Evolutionary conservation across 2,113 vertebrate species (phyloP), one percentile per base, ranked within the genome.

Genomic region (Coracopsis vasa): DNA sequence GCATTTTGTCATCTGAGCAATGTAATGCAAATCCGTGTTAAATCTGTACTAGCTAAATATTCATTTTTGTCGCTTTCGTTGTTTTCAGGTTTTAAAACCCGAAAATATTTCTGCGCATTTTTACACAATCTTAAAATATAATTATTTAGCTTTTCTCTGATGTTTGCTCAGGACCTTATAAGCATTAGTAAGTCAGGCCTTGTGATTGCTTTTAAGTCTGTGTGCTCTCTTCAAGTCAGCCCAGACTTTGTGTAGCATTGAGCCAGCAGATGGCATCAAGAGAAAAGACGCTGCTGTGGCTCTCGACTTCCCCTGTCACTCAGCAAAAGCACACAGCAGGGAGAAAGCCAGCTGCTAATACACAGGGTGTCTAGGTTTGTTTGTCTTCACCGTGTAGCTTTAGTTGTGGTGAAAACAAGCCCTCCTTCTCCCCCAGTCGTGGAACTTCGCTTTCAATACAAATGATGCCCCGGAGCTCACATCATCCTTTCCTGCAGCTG

Each of bases 301-400:
- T 66, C 28, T 27, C n/a, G 2, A 4, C 10, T 16, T 5, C 20
- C 10, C n/a, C 42, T 8, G 27, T 75, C n/a, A 58, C 47, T 66
- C 33, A 13, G 18, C 53, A 7, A 6, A 45, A 23, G 28, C 3
- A 5, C 24, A 0, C 1, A 13, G 37, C 37, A 0, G 1, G 0
- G 35, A 9, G 62, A 39, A 58, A 73, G n/a, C 13, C 53, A 33
- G 6, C 20, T 24, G 1, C 1, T 0, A 15, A 6, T 6, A 8
- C 29, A 1, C 10, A 5, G n/a, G 5, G 3, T 12, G 77, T n/a
- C 72, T 29, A 74, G 33, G 6, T 13, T 77, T 41, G 3, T 13
- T 51, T 54, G 20, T 33, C 45, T 73, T 50, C 17, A 8, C 4
- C 13, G 35, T 25, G 9, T 39, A 58, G 75, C 73, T 64, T 39